A percentile compares a stretch with the other conserved stretches of the same genome.
Evolutionary conservation across 2,888 invertebrate species (phyloP).

Genomic region (Idaea dimidiata): DNA sequence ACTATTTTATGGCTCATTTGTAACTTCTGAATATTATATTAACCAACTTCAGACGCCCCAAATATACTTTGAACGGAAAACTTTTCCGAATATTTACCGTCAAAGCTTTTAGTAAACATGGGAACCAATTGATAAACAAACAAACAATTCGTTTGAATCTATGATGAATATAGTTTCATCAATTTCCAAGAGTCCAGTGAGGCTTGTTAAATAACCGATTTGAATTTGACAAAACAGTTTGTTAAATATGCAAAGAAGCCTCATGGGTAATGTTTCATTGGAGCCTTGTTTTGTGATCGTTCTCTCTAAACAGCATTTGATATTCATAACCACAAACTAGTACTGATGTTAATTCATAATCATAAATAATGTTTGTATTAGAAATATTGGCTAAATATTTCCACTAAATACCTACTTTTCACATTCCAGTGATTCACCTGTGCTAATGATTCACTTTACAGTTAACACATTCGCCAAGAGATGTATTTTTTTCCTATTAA

Average conservation of each 20-base stretch:
- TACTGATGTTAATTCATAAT: constrained; percentile 10
- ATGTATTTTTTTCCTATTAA: no score
- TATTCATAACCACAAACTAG: constrained; percentile 39
- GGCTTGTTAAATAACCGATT: constrained; percentile 44
- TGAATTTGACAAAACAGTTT: constrained; percentile 56
- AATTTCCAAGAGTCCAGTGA: constrained; percentile 19
- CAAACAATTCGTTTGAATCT: constrained; percentile 5
- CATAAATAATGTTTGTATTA: constrained; percentile 33
- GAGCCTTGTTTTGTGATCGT: constrained; percentile 36
- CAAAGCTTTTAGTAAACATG: neutral
- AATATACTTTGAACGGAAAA: neutral
- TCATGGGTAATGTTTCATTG: constrained; percentile 40
- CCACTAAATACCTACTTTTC: no score
- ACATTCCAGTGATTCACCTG: no score
- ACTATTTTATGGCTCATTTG: neutral
- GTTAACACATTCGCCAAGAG: no score
- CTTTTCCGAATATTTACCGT: neutral
- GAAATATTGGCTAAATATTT: neutral
- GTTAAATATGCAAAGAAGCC: constrained; percentile 66
- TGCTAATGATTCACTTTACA: no score
- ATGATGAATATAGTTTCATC: constrained; percentile 14
- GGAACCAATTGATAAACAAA: neutral
- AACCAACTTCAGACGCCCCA: neutral
- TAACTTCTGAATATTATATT: neutral
- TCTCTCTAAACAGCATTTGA: constrained; percentile 50